Percentiles rank a stretch among this genome's conserved stretches.
Conservation (phyloP, 1,140 invertebrate species). For the Pogonomyrmex barbatus region DNA sequence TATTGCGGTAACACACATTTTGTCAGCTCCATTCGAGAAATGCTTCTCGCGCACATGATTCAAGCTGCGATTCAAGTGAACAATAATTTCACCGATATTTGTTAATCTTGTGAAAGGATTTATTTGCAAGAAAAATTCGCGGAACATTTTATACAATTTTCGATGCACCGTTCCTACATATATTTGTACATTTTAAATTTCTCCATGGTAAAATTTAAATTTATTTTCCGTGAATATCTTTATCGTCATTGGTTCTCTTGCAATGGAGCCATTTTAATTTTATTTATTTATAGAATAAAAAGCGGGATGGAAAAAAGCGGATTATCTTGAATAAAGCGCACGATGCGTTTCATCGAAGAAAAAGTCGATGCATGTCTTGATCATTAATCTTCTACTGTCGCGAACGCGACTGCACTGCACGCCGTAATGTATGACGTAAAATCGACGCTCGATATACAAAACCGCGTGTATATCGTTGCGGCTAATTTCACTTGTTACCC, state of each 20-base stretch:
- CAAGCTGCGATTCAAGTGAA: background rate
- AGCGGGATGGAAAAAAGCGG: background rate
- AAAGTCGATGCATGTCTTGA: constrained; percentile 26
- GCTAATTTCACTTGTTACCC: constrained; percentile 54
- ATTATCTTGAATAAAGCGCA: constrained; percentile 15
- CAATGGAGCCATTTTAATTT: constrained; percentile 26
- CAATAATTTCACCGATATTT: constrained; percentile 1
- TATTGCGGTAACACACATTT: constrained; percentile 4
- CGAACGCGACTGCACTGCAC: constrained; percentile 24
- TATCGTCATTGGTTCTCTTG: background rate
- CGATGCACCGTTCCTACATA: background rate
- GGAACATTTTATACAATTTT: background rate
- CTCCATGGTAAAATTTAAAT: background rate
- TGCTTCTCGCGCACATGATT: background rate
- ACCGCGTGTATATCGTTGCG: constrained; percentile 32
- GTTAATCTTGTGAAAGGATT: background rate
- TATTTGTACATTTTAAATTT: background rate
- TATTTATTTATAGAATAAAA: constrained; percentile 18
- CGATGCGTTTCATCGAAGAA: background rate
- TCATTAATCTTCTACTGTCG: constrained; percentile 50
- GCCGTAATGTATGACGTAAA: constrained; percentile 51
- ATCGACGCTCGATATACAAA: constrained; percentile 50
- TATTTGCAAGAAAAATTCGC: background rate
- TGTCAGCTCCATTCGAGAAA: background rate
- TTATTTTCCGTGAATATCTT: constrained; percentile 8